Percentiles rank a stretch among this genome's conserved stretches.
phyloP scores from a whole-genome alignment of 2,797 vertebrate genomes.

The Micromesistius poutassou region DNA sequence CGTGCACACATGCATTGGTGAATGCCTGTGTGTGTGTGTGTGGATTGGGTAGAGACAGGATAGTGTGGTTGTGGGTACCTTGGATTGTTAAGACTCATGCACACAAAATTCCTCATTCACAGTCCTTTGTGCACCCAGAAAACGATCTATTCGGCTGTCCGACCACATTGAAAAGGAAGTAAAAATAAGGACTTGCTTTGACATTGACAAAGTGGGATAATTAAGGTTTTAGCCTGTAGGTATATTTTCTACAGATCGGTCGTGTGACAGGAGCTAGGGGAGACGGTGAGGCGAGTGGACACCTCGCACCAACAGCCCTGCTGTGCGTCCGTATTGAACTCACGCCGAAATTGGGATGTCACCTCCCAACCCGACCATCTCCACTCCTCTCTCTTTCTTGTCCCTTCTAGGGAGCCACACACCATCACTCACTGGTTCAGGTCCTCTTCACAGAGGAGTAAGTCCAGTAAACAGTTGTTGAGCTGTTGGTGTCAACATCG shows the following conservation, averaged over 20 bases:
- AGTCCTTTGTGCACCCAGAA: conserved; percentile 50
- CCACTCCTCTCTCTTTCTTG: neutral
- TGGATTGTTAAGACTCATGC: conserved; percentile 42
- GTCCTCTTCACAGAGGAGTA: neutral
- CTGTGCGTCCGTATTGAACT: conserved; percentile 22
- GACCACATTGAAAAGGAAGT: conserved; percentile 51
- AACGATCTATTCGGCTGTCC: conserved; percentile 55
- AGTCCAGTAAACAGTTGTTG: neutral
- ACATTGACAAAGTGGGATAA: conserved; percentile 59
- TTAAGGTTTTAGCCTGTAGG: conserved; percentile 51
- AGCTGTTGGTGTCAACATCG: neutral
- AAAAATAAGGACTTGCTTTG: conserved; percentile 38
- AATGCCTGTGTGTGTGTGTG: neutral
- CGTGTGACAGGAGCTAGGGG: conserved; percentile 23
- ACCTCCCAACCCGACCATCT: neutral
- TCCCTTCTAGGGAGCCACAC: neutral
- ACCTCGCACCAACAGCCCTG: conserved; percentile 32
- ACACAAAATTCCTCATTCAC: conserved; percentile 51
- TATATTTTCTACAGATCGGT: conserved; percentile 33
- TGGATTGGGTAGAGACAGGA: neutral
- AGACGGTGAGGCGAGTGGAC: conserved; percentile 20
- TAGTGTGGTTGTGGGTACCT: conserved; percentile 4
- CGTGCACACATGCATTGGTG: neutral
- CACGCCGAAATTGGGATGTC: conserved; percentile 9
- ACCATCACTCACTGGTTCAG: neutral